Percentiles rank a stretch among this genome's conserved stretches.
Evolutionary conservation across 2,888 invertebrate genomes (phyloP).

Genomic region (Azorinus chamasolen): DNA sequence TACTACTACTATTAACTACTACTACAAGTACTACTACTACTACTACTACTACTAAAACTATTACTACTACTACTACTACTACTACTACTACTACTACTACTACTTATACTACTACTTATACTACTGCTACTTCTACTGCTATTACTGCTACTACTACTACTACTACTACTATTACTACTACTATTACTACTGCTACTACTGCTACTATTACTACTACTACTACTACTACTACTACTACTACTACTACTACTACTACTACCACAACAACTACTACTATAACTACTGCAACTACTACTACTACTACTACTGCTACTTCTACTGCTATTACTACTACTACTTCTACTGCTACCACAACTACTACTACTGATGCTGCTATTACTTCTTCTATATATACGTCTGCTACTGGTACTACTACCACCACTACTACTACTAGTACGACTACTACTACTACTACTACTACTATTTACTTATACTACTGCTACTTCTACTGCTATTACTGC

Average conservation of each 20-base stretch:
- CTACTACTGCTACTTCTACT: constrained; percentile 12
- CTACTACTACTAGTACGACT: too few species aligned
- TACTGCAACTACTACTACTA: too few species aligned
- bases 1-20: too few species aligned
- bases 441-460: too few species aligned
- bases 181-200: not conserved
- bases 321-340: constrained; percentile 13
- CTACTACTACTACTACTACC: too few species aligned
- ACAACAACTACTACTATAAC: too few species aligned
- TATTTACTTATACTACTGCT: not conserved
- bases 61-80: constrained; percentile 24
- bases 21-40: too few species aligned
- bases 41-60: too few species aligned
- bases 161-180: constrained; percentile 17
- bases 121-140: too few species aligned
- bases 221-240: constrained; percentile 1
- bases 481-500: constrained; percentile 4
- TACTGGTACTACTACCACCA: not conserved
- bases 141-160: constrained; percentile 17
- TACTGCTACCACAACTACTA: too few species aligned
- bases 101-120: too few species aligned
- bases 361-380: too few species aligned
- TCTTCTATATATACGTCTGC: constrained; percentile 6
- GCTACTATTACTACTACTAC: constrained; percentile 5
- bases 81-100: constrained; percentile 11